These are phyloP conservation scores for Thinocorus orbignyianus DNA, from an alignment of 2,113 vertebrate species.

Conservation along the genomic window DNA sequence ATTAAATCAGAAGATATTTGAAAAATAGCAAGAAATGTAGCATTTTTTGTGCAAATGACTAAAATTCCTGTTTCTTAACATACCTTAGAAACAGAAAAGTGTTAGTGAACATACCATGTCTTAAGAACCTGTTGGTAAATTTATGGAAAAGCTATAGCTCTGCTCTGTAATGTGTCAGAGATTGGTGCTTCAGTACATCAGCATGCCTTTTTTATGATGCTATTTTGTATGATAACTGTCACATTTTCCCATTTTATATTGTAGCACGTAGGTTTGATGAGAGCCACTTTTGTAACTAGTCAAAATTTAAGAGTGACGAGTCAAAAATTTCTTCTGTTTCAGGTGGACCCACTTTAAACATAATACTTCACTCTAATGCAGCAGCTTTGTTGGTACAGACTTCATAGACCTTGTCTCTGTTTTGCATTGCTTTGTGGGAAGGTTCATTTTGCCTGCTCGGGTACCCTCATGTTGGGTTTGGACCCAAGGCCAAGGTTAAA, in stretches of 20 bases:
- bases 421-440: not conserved
- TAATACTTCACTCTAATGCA: not conserved
- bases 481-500: not conserved
- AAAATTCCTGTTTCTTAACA: not conserved
- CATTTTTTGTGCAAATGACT: not conserved
- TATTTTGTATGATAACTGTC: not conserved
- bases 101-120: not conserved
- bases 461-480: not conserved
- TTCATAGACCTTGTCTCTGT: not conserved
- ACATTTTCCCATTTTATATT: not conserved
- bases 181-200: not conserved
- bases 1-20: not conserved
- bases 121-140: not conserved
- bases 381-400: not conserved
- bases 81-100: not conserved
- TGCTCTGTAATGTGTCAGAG: not conserved
- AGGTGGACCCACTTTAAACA: not conserved
- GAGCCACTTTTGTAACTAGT: not conserved
- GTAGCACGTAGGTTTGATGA: not conserved
- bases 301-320: not conserved
- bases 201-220: not conserved
- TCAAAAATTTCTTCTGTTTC: not conserved
- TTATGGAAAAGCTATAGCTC: not conserved
- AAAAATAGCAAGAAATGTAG: not conserved
- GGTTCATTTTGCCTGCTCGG: not conserved